Conservation (phyloP, 2,113 vertebrate genomes). For the Picathartes gymnocephalus region DNA sequence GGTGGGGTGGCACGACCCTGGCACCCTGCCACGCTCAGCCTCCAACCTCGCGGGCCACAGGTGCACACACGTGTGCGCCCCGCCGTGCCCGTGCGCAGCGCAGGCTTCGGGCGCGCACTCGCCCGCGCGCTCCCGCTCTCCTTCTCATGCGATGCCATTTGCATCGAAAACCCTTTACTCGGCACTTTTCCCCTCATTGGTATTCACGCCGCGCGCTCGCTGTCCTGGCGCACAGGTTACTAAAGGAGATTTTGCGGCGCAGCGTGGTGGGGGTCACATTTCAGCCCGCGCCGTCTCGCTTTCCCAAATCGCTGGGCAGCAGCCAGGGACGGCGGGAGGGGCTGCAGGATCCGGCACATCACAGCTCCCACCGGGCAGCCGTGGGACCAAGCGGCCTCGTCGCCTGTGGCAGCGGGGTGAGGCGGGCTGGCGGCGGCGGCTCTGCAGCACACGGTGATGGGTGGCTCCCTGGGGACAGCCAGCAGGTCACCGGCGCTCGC, state of each 20-base stretch:
- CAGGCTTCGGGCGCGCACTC: background rate
- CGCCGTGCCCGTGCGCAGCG: background rate
- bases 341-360: background rate
- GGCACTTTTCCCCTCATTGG: slow-evolving; percentile 57
- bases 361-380: background rate
- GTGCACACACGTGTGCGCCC: background rate
- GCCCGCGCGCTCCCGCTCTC: background rate
- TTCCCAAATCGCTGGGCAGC: background rate
- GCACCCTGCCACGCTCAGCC: background rate
- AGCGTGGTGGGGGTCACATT: background rate
- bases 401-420: background rate
- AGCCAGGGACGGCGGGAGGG: background rate
- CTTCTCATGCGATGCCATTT: slow-evolving; percentile 29
- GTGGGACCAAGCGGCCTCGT: background rate
- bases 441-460: background rate
- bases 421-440: background rate
- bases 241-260: slow-evolving; percentile 31
- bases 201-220: slow-evolving; percentile 3
- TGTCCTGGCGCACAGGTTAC: slow-evolving; percentile 53
- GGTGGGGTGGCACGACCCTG: background rate
- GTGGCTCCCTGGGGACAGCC: background rate
- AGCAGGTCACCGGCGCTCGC: background rate
- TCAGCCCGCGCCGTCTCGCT: background rate
- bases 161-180: slow-evolving; percentile 56
- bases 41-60: background rate